phyloP scores from a whole-genome alignment of 2,797 vertebrate genomes.

The Argyrosomus regius region DNA sequence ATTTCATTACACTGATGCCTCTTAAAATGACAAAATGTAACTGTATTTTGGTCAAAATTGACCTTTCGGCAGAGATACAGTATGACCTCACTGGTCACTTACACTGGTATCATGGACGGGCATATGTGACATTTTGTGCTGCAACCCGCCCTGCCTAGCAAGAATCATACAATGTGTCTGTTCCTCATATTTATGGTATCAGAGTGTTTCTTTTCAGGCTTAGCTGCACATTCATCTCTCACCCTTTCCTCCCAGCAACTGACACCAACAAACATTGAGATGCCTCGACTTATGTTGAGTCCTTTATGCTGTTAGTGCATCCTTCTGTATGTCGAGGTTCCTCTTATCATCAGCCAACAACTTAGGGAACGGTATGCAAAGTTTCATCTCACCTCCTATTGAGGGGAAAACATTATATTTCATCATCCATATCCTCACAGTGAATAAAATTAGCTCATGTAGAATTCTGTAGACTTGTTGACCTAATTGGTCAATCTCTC shows the following conservation, averaged over 20 bases:
- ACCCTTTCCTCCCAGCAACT: neutral
- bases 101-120: neutral
- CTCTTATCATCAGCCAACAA: neutral
- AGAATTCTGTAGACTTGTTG: neutral
- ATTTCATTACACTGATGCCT: neutral
- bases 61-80: neutral
- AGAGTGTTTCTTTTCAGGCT: neutral
- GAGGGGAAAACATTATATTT: slow-evolving; percentile 1
- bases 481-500: neutral
- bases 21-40: neutral
- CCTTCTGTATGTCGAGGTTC: neutral
- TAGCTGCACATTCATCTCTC: neutral
- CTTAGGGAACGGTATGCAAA: neutral
- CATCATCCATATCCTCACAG: neutral
- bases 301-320: slow-evolving; percentile 14
- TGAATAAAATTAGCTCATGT: neutral
- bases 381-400: neutral
- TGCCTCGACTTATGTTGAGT: slow-evolving; percentile 8
- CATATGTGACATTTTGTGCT: neutral
- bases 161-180: neutral
- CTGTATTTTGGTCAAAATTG: neutral
- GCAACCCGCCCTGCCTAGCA: neutral
- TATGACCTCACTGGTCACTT: neutral
- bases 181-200: neutral
- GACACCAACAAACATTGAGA: neutral